Base-by-base conservation (phyloP, 2,113 vertebrate species). In the Spea bombifrons region DNA sequence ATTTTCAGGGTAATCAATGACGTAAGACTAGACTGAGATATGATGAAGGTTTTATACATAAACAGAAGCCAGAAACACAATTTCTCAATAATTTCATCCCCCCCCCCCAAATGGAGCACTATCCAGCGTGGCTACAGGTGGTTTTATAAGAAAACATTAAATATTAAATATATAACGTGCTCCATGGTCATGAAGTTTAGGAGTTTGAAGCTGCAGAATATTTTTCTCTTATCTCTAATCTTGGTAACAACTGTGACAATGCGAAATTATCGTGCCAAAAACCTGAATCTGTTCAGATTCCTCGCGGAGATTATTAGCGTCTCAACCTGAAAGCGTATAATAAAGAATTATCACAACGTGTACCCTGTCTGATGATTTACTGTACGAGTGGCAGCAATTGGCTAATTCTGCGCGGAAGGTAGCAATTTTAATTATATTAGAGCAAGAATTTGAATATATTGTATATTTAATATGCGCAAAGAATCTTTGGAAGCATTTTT, bases 251-350 rank as follows among this genome's bases (percentile, higher is more conserved):
- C 80, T 75, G 80, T 82, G 83, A 81, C 78, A 84, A 83, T 44
- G 46, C 82, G 81, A 83, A 85, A 67, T 84, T 84, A 84, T 85
- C 85, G 75, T 5, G 44, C 82, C 84, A 50, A 75, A 78, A 65
- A n/a, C 10, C 55, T 13, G 55, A 59, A 59, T 59, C 2, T 77
- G 83, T 76, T 71, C 57, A 63, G 63, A 70, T 66, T 63, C 81
- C 85, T 88, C 85, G 81, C 86, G 86, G 76, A 76, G 86, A 81
- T 86, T 86, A 86, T 87, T 89, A 86, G 82, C 80, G 61, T 46
- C 79, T 92, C 84, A 84, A 86, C 85, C 91, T 90, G 89, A 90
- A 86, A 88, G 84, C 88, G 79, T 83, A 84, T 84, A 88, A 86
- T 85, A 77, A 67, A 86, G 84, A 90, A 87, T 80, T 84, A 79